A percentile compares a stretch with the other conserved stretches of the same genome.
Conservation (phyloP, 2,888 invertebrate species). For the Meghimatium bilineatum region DNA sequence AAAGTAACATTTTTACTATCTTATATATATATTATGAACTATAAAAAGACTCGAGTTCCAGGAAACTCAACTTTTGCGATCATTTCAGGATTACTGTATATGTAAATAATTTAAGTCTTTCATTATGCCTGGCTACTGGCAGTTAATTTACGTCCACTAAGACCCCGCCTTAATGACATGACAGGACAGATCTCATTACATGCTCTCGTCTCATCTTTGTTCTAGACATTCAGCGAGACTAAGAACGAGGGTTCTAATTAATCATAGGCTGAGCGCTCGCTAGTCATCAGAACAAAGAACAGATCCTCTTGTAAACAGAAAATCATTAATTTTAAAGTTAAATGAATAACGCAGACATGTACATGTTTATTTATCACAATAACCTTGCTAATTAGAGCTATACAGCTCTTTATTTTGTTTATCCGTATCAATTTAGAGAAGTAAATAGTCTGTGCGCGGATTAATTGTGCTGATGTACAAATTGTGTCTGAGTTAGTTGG, state of each 20-base stretch:
- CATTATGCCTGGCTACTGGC: not conserved
- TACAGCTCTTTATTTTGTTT: not conserved
- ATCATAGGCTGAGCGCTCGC: not conserved
- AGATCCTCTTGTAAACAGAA: not conserved
- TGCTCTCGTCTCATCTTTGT: not conserved
- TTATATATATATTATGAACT: too few species aligned
- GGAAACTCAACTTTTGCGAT: too few species aligned
- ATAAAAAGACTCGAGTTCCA: too few species aligned
- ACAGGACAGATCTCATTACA: not conserved
- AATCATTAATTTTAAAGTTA: not conserved
- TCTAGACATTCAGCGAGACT: not conserved
- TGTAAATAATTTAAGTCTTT: too few species aligned
- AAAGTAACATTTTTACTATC: too few species aligned
- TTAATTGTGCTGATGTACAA: too few species aligned
- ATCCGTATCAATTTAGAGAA: not conserved
- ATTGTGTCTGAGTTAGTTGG: too few species aligned
- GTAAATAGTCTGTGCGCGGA: not conserved
- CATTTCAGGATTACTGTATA: too few species aligned
- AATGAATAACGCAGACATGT: not conserved
- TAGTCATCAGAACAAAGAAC: too few species aligned
- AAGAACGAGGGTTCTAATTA: conserved; percentile 1
- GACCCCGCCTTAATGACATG: not conserved
- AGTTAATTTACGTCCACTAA: not conserved
- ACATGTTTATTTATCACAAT: not conserved
- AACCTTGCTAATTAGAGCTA: not conserved